These are phyloP conservation scores for Phoeniculus purpureus DNA, from an alignment of 2,797 vertebrate species.

Conservation along the genomic window DNA sequence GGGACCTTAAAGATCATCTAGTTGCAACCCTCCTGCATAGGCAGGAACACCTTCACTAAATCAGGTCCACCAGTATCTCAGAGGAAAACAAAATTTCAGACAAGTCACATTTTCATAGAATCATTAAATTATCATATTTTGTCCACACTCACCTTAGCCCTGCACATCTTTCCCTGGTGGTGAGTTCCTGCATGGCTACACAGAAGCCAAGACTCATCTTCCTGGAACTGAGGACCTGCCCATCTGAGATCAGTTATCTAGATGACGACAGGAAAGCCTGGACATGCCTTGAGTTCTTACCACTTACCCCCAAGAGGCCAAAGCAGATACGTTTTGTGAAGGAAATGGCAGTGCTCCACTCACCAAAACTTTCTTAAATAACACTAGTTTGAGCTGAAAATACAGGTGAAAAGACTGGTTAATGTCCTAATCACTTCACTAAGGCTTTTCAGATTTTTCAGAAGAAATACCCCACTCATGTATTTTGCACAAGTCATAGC, in stretches of 20 bases:
- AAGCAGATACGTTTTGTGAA: background rate
- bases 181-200: accelerated
- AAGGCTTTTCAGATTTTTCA: background rate
- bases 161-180: background rate
- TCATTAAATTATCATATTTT: background rate
- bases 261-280: background rate
- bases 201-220: background rate
- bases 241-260: background rate
- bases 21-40: too few relatives aligned
- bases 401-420: background rate
- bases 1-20: too few relatives aligned
- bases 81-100: background rate
- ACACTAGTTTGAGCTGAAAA: background rate
- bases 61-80: background rate
- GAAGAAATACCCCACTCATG: background rate
- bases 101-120: accelerated
- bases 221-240: background rate
- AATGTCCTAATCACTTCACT: background rate
- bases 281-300: background rate
- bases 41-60: too few relatives aligned
- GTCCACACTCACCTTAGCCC: background rate
- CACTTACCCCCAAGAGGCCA: background rate
- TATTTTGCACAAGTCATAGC: background rate
- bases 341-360: background rate
- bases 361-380: background rate